Evolutionary conservation across 2,888 invertebrate genomes (phyloP).

Genomic region (Sepiola atlantica): DNA sequence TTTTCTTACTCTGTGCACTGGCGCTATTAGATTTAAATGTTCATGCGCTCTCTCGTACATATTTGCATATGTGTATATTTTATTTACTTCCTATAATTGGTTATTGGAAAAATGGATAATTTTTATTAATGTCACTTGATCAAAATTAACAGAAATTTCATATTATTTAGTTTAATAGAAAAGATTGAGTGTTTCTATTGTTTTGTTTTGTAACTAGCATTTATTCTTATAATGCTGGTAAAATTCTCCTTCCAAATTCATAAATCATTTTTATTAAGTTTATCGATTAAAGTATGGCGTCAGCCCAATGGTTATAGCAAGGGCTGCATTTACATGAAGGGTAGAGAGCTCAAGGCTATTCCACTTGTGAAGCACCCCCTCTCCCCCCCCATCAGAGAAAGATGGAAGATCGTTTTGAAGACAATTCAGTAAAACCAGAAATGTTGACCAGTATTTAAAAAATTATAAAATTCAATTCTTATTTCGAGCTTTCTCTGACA

Average conservation of each 20-base stretch:
- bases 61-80: not conserved
- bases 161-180: slow-evolving; percentile 11
- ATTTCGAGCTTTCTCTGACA: too few species aligned
- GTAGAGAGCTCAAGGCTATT: too few species aligned
- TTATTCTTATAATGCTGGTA: not conserved
- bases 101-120: not conserved
- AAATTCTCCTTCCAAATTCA: not conserved
- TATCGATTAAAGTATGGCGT: not conserved
- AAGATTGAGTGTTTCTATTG: not conserved
- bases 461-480: too few species aligned
- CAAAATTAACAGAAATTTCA: slow-evolving; percentile 4
- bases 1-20: not conserved
- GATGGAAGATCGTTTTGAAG: too few species aligned
- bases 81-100: not conserved
- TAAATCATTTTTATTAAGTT: not conserved
- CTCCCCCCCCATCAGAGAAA: too few species aligned
- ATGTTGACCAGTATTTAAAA: too few species aligned
- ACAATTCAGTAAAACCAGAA: too few species aligned
- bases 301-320: not conserved
- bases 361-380: too few species aligned
- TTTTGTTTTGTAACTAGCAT: not conserved
- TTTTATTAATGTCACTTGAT: not conserved
- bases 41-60: not conserved
- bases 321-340: too few species aligned
- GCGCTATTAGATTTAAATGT: not conserved